A percentile compares a stretch with the other conserved stretches of the same genome.
These are phyloP conservation scores for Andrena bucephala DNA, from an alignment of 2,888 invertebrate genomes.

Conservation along the genomic window DNA sequence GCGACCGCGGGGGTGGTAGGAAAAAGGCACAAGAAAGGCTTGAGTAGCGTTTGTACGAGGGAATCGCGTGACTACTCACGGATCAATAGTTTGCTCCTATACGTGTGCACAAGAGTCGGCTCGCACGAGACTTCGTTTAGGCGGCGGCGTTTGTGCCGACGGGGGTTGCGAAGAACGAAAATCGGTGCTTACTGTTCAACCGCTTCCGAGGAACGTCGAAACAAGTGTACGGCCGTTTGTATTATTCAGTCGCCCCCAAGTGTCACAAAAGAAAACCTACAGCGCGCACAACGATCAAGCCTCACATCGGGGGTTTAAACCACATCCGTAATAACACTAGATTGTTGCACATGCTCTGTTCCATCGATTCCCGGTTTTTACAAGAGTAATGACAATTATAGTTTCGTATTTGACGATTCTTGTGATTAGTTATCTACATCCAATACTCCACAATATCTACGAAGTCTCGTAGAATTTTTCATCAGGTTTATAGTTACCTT, in stretches of 20 bases:
- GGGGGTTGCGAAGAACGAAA: slow-evolving; percentile 36
- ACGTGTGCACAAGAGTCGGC: slow-evolving; percentile 64
- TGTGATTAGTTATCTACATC: neutral
- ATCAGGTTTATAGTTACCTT: no score
- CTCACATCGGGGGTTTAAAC: neutral
- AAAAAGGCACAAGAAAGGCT: slow-evolving; percentile 79
- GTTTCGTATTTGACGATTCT: neutral
- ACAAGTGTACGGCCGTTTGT: neutral
- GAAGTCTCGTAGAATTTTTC: no score
- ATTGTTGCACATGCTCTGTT: neutral
- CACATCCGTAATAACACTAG: neutral
- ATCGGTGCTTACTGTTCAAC: slow-evolving; percentile 40
- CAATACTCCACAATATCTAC: no score
- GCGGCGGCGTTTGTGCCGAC: slow-evolving; percentile 49
- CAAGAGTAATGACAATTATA: neutral
- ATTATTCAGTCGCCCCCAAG: slow-evolving; percentile 14
- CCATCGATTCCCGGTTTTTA: neutral
- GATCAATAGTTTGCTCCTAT: slow-evolving; percentile 82
- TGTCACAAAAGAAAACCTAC: neutral
- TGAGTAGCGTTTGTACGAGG: slow-evolving; percentile 84
- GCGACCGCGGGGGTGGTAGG: slow-evolving; percentile 53
- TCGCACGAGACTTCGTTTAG: slow-evolving; percentile 64
- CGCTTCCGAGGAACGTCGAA: slow-evolving; percentile 20
- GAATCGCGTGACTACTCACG: slow-evolving; percentile 84
- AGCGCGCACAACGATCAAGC: neutral